phyloP scores from a whole-genome alignment of 2,113 vertebrate genomes.

The Dasyurus viverrinus region DNA sequence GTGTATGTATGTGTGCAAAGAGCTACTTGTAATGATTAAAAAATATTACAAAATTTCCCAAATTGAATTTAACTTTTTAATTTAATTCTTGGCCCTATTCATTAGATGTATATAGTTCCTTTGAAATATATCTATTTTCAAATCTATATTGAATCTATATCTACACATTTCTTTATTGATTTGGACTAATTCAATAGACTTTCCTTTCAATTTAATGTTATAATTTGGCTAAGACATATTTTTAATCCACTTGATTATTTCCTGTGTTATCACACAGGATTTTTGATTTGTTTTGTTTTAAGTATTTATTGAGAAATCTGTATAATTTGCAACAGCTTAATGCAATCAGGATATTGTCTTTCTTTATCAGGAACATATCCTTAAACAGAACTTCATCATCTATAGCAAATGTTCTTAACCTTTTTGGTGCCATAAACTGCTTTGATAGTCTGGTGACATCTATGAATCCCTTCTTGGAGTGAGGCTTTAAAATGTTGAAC shows the following conservation, averaged over 20 bases:
- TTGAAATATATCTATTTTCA: neutral
- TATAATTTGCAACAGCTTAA: neutral
- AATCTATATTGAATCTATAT: neutral
- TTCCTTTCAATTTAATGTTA: neutral
- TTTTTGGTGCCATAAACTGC: neutral
- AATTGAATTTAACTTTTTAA: neutral
- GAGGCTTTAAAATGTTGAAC: neutral
- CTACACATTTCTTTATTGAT: neutral
- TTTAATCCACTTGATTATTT: neutral
- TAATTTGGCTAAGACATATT: neutral
- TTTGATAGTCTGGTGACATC: neutral
- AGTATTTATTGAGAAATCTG: neutral
- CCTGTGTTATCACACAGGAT: neutral
- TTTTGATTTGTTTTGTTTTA: neutral
- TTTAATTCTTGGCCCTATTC: neutral
- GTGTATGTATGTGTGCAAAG: neutral
- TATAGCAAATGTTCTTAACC: neutral
- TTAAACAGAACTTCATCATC: neutral
- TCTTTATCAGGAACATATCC: neutral
- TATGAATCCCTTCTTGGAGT: neutral
- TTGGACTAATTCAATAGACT: neutral
- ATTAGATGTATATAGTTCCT: neutral
- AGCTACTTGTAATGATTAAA: neutral
- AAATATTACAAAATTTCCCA: neutral
- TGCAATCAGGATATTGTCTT: neutral